phyloP scores from a whole-genome alignment of 2,797 vertebrate species.

The Lutjanus campechanus region DNA sequence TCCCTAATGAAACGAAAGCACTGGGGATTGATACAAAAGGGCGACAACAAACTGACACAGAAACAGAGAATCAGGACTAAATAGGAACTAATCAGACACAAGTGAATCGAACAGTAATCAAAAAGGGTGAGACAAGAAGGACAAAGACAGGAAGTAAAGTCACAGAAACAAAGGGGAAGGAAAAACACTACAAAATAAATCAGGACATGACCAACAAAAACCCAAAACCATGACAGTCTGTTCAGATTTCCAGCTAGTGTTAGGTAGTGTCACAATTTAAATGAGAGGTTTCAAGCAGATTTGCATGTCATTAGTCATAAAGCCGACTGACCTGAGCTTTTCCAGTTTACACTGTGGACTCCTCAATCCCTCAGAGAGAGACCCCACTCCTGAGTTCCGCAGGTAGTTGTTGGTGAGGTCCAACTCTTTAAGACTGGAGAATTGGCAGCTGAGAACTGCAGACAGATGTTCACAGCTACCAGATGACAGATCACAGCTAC shows the following conservation, averaged over 20 bases:
- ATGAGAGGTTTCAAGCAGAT: not conserved
- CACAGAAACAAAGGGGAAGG: no score
- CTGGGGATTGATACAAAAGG: no score
- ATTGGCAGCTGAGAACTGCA: conserved; percentile 4
- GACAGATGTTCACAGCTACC: not conserved
- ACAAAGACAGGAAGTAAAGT: no score
- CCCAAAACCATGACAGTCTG: no score
- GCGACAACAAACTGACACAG: no score
- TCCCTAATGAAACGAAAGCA: no score
- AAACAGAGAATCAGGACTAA: no score
- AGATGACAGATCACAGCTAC: not conserved
- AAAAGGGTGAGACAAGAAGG: no score
- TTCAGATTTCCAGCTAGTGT: not conserved
- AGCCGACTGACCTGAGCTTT: conserved; percentile 7
- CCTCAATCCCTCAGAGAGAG: not conserved
- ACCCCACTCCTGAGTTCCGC: rapidly evolving
- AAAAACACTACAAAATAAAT: no score
- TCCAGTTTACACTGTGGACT: conserved; percentile 17
- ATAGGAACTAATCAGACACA: no score
- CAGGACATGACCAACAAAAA: no score
- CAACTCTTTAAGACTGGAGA: conserved; percentile 4
- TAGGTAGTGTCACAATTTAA: not conserved
- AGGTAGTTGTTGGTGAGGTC: not conserved
- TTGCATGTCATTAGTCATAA: not conserved
- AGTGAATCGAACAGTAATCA: no score